A percentile compares a stretch with the other conserved stretches of the same genome.
phyloP scores from a whole-genome alignment of 2,113 vertebrate genomes.

The Charadrius vociferus region DNA sequence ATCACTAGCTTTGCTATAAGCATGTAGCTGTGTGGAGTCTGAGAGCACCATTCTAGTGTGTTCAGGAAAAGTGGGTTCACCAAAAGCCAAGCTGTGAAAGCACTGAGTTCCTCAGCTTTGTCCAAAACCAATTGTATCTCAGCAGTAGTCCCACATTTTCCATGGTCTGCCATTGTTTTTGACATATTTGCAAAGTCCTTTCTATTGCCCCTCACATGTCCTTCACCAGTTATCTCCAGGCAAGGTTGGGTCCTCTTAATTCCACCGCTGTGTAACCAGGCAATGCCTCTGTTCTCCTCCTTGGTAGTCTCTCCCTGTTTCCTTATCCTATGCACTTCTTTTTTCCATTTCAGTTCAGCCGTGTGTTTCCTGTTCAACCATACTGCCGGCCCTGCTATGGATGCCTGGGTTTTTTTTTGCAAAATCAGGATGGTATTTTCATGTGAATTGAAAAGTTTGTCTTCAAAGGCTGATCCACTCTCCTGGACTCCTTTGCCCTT shows the following conservation, averaged over 20 bases:
- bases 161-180: neutral
- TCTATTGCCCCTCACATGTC: neutral
- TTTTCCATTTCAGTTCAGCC: neutral
- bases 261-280: neutral
- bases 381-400: neutral
- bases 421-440: neutral
- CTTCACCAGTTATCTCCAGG: neutral
- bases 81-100: neutral
- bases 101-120: neutral
- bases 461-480: neutral
- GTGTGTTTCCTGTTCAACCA: neutral
- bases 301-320: neutral
- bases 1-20: neutral
- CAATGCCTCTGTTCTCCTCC: neutral
- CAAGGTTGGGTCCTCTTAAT: neutral
- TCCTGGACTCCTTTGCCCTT: neutral
- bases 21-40: neutral
- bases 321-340: neutral
- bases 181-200: neutral
- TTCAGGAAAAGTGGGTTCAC: neutral
- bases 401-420: neutral
- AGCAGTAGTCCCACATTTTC: neutral
- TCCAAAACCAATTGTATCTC: neutral
- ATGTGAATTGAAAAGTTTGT: neutral
- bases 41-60: neutral